Evolutionary conservation across 2,113 vertebrate genomes (phyloP), one percentile per base, ranked within the genome.

Genomic region (Centropus bengalensis): DNA sequence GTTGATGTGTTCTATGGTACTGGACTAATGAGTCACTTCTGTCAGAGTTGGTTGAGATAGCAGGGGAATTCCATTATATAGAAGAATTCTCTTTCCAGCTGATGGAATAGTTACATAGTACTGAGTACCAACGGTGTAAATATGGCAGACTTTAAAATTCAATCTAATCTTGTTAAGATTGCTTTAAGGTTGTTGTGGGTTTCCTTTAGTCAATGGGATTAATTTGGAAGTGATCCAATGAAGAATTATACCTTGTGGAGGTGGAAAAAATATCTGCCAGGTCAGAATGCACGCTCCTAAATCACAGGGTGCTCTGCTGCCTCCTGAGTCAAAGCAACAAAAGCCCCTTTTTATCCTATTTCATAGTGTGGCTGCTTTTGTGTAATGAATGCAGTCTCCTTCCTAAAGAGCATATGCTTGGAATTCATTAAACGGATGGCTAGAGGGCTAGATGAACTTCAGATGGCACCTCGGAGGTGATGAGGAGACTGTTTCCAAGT

Each of bases 161-260:
- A 32, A 22, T 60, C n/a, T 68, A 30, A 49, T 69, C 89, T 91
- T 59, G 8, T 64, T 71, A 47, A 38, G 60, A 70, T 90, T 67
- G 28, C 42, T 87, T 55, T 56, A 79, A 66, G 71, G 12, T 40
- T 67, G 58, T 78, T 95, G 36, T 62, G 51, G 52, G 23, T 59
- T 49, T 60, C 0, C 45, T 92, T 91, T 66, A 91, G 67, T 77
- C 63, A 66, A 47, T 91, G 85, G 51, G 75, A 75, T 89, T 94
- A 58, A 82, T 94, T 91, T 93, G 92, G 85, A 93, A 88, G 51
- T 44, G 45, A 89, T 91, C 74, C 69, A 93, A 9, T 87, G 87
- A 87, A 85, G 62, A 94, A 86, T 77, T 90, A n/a, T 3, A 52
- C 82, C 59, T 91, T 62, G 30, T 77, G 78, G 54, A 85, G 81